Evolutionary conservation across 2,797 vertebrate species (phyloP).

Genomic region (Anguilla marmorata): DNA sequence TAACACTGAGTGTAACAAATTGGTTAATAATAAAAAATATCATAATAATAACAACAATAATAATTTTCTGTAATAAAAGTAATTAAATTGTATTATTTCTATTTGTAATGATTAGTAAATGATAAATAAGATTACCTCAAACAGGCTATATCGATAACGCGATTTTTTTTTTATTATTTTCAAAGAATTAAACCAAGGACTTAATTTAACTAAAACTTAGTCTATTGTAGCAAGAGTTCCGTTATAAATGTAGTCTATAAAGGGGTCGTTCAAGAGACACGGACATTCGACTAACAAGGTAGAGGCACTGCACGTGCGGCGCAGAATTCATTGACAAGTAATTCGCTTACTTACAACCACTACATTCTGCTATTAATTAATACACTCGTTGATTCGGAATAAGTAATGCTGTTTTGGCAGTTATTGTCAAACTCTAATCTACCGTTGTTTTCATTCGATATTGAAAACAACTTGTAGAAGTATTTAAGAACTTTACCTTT

Average conservation of each 20-base stretch:
- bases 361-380: neutral
- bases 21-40: neutral
- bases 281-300: too few relatives aligned
- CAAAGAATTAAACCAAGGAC: too few relatives aligned
- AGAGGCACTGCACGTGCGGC: too few relatives aligned
- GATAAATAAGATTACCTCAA: too few relatives aligned
- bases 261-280: too few relatives aligned
- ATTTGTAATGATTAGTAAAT: too few relatives aligned
- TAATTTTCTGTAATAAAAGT: neutral
- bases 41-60: neutral
- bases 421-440: neutral
- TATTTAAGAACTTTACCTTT: neutral
- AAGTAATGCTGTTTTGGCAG: neutral
- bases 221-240: too few relatives aligned
- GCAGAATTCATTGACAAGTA: neutral
- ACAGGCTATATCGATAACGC: too few relatives aligned
- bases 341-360: constrained; percentile 45
- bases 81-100: too few relatives aligned
- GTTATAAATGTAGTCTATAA: too few relatives aligned
- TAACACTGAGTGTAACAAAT: neutral
- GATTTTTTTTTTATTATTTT: too few relatives aligned
- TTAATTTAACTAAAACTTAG: too few relatives aligned
- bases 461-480: neutral
- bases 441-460: neutral
- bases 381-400: neutral